Evolutionary conservation across 2,113 vertebrate genomes (phyloP).

Genomic region (Isurus oxyrinchus): DNA sequence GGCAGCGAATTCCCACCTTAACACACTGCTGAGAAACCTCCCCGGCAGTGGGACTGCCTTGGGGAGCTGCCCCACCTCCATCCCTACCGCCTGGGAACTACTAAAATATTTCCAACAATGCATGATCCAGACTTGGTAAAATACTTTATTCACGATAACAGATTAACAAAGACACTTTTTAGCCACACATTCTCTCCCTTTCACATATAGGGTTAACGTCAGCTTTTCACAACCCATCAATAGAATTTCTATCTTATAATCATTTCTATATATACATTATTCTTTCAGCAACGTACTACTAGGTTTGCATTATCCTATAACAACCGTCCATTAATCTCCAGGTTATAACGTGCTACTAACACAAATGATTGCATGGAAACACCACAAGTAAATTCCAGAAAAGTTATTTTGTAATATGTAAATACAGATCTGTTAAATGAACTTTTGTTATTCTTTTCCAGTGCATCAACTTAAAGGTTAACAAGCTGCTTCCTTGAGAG

Average conservation of each 20-base stretch:
- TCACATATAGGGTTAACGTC: not conserved
- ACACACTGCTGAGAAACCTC: too few species aligned
- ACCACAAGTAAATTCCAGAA: not conserved
- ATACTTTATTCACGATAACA: not conserved
- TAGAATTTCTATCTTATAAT: not conserved
- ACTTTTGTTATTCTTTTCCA: not conserved
- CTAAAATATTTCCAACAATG: not conserved
- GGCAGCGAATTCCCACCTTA: too few species aligned
- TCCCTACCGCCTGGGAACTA: too few species aligned
- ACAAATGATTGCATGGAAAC: slow-evolving; percentile 4
- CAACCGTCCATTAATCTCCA: not conserved
- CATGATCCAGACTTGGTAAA: not conserved
- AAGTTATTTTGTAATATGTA: not conserved
- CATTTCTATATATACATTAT: not conserved
- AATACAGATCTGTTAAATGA: slow-evolving; percentile 11
- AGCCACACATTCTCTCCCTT: not conserved
- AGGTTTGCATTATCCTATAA: not conserved
- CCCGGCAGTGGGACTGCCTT: too few species aligned
- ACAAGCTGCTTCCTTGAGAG: not conserved
- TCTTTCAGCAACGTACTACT: not conserved
- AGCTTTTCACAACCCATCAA: not conserved
- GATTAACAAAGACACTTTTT: not conserved
- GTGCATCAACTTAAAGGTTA: not conserved
- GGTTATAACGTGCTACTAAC: not conserved
- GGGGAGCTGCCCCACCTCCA: too few species aligned